phyloP scores from a whole-genome alignment of 2,797 vertebrate genomes.

The Catamblyrhynchus diadema region DNA sequence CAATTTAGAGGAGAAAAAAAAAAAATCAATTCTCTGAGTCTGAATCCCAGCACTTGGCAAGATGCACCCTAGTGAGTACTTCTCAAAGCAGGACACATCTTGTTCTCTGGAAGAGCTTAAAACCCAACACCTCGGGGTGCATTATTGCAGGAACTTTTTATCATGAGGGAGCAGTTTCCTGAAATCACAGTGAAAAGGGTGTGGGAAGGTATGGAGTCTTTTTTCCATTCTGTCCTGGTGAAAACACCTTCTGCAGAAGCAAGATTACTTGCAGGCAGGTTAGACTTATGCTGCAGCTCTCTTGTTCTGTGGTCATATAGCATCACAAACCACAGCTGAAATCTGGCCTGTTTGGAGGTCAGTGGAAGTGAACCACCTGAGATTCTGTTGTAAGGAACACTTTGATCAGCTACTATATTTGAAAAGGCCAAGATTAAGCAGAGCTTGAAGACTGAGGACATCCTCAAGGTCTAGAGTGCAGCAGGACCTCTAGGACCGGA shows the following conservation, averaged over 20 bases:
- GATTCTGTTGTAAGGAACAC: background rate
- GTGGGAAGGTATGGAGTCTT: background rate
- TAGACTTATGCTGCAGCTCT: background rate
- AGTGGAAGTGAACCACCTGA: background rate
- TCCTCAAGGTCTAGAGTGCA: background rate
- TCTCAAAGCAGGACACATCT: conserved; percentile 40
- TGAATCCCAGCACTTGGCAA: conserved; percentile 38
- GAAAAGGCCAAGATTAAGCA: background rate
- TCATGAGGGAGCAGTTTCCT: conserved; percentile 45
- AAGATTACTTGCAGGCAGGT: background rate
- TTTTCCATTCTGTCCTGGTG: background rate
- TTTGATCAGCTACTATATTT: background rate
- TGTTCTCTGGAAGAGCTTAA: conserved; percentile 51
- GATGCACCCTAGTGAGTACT: background rate
- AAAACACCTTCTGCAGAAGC: background rate
- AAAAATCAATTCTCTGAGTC: background rate
- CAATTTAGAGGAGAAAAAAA: background rate
- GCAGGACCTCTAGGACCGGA: background rate
- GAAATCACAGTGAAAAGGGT: conserved; percentile 15
- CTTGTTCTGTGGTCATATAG: background rate
- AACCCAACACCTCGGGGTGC: conserved; percentile 32
- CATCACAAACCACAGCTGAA: background rate
- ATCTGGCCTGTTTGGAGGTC: background rate
- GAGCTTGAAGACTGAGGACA: background rate
- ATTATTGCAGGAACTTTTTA: conserved; percentile 38